These are phyloP conservation scores for Belgica antarctica DNA, from an alignment of 2,888 invertebrate species.

Conservation along the genomic window DNA sequence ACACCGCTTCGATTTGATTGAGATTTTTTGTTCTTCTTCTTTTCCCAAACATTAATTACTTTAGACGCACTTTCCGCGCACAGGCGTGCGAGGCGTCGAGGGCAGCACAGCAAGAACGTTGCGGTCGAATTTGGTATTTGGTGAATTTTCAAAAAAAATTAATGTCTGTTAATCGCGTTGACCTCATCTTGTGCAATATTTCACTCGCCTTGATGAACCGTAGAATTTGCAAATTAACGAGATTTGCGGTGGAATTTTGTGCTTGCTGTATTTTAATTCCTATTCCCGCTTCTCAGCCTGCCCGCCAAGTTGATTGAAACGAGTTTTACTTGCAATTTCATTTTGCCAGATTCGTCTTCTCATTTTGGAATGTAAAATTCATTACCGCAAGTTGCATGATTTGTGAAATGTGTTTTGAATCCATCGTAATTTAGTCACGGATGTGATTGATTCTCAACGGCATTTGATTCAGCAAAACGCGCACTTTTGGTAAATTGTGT, in stretches of 20 bases:
- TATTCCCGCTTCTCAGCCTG: not conserved
- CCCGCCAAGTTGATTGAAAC: not conserved
- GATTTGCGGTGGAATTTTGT: not conserved
- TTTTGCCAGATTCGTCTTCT: not conserved
- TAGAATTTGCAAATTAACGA: constrained; percentile 15
- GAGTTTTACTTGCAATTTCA: not conserved
- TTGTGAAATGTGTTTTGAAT: not conserved
- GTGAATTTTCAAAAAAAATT: no score
- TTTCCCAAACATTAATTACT: not conserved
- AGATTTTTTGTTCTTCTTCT: constrained; percentile 3
- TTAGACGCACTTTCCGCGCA: not conserved
- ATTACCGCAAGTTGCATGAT: not conserved
- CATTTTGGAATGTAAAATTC: constrained; percentile 5
- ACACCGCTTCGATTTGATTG: constrained; percentile 5
- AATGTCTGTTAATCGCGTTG: constrained; percentile 12
- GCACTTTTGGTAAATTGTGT: no score
- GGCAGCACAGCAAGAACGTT: not conserved
- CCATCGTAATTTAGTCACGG: not conserved
- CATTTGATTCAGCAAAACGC: not conserved
- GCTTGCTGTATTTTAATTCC: not conserved
- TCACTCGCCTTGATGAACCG: not conserved
- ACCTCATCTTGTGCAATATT: constrained; percentile 3
- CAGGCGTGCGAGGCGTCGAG: not conserved
- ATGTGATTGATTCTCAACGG: not conserved
- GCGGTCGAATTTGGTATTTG: not conserved